Evolutionary conservation across 92 coral and sea anemone genomes (phyloP), one percentile per base, ranked within the genome.

Genomic region (Pocillopora grandis): DNA sequence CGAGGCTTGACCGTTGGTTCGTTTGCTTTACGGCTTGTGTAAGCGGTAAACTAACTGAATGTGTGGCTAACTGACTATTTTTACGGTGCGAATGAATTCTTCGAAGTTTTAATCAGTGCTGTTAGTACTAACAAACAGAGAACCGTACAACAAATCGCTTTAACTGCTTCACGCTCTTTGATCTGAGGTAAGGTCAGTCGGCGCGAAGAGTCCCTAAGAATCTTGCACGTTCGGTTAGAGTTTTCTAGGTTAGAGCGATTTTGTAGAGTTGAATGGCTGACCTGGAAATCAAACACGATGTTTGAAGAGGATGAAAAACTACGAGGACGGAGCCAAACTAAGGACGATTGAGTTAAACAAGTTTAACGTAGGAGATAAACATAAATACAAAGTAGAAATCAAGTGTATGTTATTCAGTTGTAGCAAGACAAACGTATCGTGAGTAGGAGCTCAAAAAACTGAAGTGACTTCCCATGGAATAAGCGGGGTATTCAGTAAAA

Each of bases 101-200:
- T 42, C 8, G 52, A 42, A 42, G 52, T 42, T 42, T 42, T 59
- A 16, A 59, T 12, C 62, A 10, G 62, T 10, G 18, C 62, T 59
- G 52, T 59, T 37, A 36, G 75, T 70, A 70, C 75, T 70, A 70
- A 70, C 75, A 70, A 42, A 42, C 52, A 42, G 52, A 42, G 52
- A 42, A 7, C 52, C 52, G 52, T 42, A 70, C 75, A 70, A 37
- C 42, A 35, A 18, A 70, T 70, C 9, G 57, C 56, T 70, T 70
- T 70, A 8, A 70, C 42, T 55, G 20, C 75, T 16, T 70, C 75
- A 17, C 18, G 75, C 55, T 70, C 75, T 36, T 14, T 75, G 66
- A 75, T 56, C 66, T 63, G 21, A 75, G 61, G 49, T 9, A 75
- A 56, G 59, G 8, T 12, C 56, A 16, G 21, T 70, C 7, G 5